phyloP scores from a whole-genome alignment of 2,113 vertebrate species.

The Paramisgurnus dabryanus region DNA sequence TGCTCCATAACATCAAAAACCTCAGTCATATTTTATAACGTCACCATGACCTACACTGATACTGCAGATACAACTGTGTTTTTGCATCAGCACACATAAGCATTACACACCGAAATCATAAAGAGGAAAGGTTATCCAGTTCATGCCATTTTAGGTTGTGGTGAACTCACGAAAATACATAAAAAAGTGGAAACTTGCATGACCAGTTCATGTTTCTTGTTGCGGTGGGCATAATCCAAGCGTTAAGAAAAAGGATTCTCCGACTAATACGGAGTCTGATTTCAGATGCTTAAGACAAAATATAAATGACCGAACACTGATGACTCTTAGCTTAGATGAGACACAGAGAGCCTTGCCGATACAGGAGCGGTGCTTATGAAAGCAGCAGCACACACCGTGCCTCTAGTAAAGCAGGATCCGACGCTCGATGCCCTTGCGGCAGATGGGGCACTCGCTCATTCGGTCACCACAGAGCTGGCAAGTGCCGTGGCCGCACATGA shows the following conservation, averaged over 20 bases:
- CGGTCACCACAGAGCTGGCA: slow-evolving; percentile 97
- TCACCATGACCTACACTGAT: background rate
- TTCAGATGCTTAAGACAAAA: background rate
- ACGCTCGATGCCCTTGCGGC: slow-evolving; percentile 96
- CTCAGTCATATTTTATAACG: slow-evolving; percentile 1
- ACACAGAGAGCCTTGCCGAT: slow-evolving; percentile 24
- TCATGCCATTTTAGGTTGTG: background rate
- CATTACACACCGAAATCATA: slow-evolving; percentile 13
- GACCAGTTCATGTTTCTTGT: background rate
- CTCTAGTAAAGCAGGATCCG: slow-evolving; percentile 94
- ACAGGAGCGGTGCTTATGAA: slow-evolving; percentile 29
- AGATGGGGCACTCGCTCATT: slow-evolving; percentile 99
- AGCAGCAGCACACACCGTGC: background rate
- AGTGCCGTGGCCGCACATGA: slow-evolving; percentile 97
- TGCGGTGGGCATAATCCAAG: slow-evolving; percentile 11
- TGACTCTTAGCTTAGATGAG: slow-evolving; percentile 41
- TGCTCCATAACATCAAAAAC: background rate
- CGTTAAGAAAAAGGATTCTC: background rate
- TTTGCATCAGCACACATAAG: slow-evolving; percentile 20
- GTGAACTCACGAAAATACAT: background rate
- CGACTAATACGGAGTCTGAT: background rate
- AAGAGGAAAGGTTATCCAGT: background rate
- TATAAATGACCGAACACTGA: slow-evolving; percentile 43
- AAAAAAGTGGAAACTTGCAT: slow-evolving; percentile 22
- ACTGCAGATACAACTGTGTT: slow-evolving; percentile 17